Percentiles rank a stretch among this genome's conserved stretches.
phyloP scores from a whole-genome alignment of 1,140 invertebrate species.

The Drosophila nigromelanica region DNA sequence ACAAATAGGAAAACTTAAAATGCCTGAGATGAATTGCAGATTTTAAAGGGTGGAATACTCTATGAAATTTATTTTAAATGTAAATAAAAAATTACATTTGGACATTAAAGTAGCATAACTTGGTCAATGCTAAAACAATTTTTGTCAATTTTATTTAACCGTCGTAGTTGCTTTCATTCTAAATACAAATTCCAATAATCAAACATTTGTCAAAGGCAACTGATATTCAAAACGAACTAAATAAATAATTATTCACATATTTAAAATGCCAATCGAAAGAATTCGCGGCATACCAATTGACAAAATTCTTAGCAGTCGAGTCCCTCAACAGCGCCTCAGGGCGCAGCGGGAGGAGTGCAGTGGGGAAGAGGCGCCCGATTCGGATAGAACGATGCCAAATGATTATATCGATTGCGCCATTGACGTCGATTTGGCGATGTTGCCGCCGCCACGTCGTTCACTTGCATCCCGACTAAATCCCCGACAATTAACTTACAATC shows the following conservation, averaged over 20 bases:
- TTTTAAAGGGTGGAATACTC: too few relatives aligned
- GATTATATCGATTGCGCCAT: background rate
- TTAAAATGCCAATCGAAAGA: constrained; percentile 19
- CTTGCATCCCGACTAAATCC: constrained; percentile 17
- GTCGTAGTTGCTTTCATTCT: constrained; percentile 1
- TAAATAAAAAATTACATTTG: too few relatives aligned
- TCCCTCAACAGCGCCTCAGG: constrained; percentile 1
- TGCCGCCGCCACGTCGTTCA: constrained; percentile 46
- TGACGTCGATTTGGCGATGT: background rate
- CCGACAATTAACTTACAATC: background rate
- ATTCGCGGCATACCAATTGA: constrained; percentile 17
- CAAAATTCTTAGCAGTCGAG: constrained; percentile 41
- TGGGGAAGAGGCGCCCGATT: background rate
- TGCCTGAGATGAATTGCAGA: too few relatives aligned
- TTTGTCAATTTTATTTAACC: background rate
- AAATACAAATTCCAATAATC: too few relatives aligned
- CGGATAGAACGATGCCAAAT: background rate
- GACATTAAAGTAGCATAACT: too few relatives aligned
- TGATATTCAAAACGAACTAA: background rate
- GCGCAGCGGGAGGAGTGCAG: background rate
- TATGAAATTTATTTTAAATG: too few relatives aligned
- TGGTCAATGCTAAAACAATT: too few relatives aligned
- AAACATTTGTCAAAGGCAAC: background rate
- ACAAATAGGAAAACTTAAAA: too few relatives aligned
- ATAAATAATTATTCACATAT: background rate